Conservation (phyloP, 2,113 vertebrate species). For the Brienomyrus brachyistius region DNA sequence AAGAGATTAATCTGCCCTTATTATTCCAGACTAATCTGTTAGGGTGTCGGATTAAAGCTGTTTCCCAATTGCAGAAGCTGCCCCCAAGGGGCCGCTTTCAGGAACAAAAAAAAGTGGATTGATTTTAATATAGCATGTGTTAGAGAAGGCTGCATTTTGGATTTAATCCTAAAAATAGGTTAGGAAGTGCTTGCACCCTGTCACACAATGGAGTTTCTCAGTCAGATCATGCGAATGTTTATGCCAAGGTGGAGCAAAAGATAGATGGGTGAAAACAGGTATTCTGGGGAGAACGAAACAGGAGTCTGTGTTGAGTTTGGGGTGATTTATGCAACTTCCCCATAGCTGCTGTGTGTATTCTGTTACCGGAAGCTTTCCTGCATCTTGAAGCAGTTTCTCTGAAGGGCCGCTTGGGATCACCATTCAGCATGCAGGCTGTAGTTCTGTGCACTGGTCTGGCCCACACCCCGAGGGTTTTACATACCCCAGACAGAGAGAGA, state of each 20-base stretch:
- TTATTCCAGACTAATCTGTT: not conserved
- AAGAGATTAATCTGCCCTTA: not conserved
- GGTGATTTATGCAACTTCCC: not conserved
- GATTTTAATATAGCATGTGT: not conserved
- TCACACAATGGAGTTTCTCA: not conserved
- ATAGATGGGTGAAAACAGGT: not conserved
- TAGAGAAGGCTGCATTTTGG: not conserved
- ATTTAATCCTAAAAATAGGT: not conserved
- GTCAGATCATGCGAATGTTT: not conserved
- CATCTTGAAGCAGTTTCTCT: not conserved
- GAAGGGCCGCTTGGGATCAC: not conserved
- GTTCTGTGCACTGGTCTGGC: not conserved
- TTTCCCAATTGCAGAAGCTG: not conserved
- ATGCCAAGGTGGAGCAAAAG: not conserved
- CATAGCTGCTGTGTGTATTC: not conserved
- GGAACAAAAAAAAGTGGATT: not conserved
- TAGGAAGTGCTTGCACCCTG: not conserved
- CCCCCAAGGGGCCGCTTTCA: not conserved
- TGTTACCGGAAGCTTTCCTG: not conserved
- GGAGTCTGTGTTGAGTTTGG: not conserved
- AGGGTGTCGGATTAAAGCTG: not conserved
- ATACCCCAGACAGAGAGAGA: not conserved
- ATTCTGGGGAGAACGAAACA: not conserved
- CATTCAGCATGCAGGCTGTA: not conserved
- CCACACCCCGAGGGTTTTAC: not conserved